A percentile compares a stretch with the other conserved stretches of the same genome.
These are phyloP conservation scores for Hormiphora californensis DNA, from an alignment of 37 sponge, comb jelly and placozoan species.

Conservation along the genomic window DNA sequence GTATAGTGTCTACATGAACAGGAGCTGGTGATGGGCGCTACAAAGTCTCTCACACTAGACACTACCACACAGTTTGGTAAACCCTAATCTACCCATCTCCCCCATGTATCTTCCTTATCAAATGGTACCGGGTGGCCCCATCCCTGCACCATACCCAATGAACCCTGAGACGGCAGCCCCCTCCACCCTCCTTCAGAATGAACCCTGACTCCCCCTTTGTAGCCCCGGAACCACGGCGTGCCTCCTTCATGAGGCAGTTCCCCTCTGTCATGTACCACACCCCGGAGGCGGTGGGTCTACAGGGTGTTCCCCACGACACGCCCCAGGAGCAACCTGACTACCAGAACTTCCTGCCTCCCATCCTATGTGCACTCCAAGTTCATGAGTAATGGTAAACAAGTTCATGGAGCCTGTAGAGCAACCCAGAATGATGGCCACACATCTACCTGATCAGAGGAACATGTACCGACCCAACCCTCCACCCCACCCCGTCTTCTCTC, in stretches of 20 bases:
- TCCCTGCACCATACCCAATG: conserved; percentile 44
- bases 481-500: conserved; percentile 31
- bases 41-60: too few species aligned
- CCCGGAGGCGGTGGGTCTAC: neutral
- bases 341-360: conserved; percentile 53
- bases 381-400: conserved; percentile 10
- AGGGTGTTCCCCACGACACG: conserved; percentile 33
- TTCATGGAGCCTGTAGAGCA: neutral
- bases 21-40: too few species aligned
- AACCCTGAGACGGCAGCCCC: conserved; percentile 49
- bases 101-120: conserved; percentile 47
- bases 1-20: too few species aligned
- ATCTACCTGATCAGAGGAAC: conserved; percentile 36
- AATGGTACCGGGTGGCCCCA: conserved; percentile 17
- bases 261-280: conserved; percentile 53
- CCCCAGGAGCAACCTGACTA: conserved; percentile 26
- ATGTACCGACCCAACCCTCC: conserved; percentile 34
- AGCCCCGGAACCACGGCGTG: conserved; percentile 18
- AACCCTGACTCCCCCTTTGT: conserved; percentile 54
- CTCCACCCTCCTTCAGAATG: conserved; percentile 24
- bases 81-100: too few species aligned
- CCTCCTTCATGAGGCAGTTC: conserved; percentile 24
- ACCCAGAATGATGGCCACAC: too few species aligned
- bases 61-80: too few species aligned
- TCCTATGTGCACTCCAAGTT: conserved; percentile 46